Percentiles rank a stretch among this genome's conserved stretches.
Conservation (phyloP, 2,113 vertebrate genomes). For the Pteruthius melanotis region DNA sequence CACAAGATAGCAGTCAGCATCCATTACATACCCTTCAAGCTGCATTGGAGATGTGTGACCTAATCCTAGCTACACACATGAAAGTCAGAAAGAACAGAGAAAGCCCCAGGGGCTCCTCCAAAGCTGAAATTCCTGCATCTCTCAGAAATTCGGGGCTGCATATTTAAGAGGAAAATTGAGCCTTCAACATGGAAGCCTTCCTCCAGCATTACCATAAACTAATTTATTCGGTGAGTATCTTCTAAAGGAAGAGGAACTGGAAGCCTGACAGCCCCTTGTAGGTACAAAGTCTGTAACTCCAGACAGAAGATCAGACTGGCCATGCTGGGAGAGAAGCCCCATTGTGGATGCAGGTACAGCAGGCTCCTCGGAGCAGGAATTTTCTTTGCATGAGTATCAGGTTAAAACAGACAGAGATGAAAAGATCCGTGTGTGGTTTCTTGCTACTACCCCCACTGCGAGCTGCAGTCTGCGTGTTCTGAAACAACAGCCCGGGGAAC, state of each 20-base stretch:
- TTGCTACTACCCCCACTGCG: not conserved
- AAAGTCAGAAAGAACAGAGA: slow-evolving; percentile 55
- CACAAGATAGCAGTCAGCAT: slow-evolving; percentile 58
- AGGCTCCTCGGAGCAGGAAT: not conserved
- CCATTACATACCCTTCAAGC: slow-evolving; percentile 58
- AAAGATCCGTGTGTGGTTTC: not conserved
- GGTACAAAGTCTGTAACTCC: not conserved
- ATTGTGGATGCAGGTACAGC: not conserved
- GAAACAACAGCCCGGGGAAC: not conserved
- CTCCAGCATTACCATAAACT: slow-evolving; percentile 12
- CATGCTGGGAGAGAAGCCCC: not conserved
- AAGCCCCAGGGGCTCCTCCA: slow-evolving; percentile 26
- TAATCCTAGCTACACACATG: slow-evolving; percentile 48
- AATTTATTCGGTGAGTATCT: slow-evolving; percentile 8
- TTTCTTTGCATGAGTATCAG: not conserved
- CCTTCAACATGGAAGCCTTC: not conserved
- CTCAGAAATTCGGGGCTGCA: not conserved
- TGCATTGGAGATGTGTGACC: slow-evolving; percentile 50
- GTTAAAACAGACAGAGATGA: not conserved
- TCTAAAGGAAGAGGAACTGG: not conserved
- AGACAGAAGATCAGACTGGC: not conserved
- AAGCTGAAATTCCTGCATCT: slow-evolving; percentile 18
- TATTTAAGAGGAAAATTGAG: not conserved
- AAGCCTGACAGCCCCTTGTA: not conserved
- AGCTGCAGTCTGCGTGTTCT: not conserved